Conservation (phyloP, 2,113 vertebrate genomes). For the Actinemys pallida region DNA sequence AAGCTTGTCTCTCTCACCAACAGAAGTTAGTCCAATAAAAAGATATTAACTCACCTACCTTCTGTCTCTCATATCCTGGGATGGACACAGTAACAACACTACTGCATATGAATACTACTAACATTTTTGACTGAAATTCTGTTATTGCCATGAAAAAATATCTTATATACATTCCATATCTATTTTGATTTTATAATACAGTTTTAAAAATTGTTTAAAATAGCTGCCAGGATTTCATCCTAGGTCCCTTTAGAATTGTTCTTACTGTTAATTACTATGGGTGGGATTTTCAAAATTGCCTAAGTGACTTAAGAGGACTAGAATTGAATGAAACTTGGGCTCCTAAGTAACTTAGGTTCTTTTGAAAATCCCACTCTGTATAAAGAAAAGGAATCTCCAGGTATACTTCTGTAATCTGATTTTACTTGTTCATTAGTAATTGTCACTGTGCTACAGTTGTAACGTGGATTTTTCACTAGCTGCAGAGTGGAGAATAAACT, state of each 20-base stretch:
- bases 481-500: conserved; percentile 29
- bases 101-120: background rate
- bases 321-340: background rate
- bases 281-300: background rate
- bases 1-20: background rate
- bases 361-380: background rate
- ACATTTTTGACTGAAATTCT: background rate
- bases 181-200: background rate
- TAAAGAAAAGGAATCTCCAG: background rate
- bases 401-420: background rate
- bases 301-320: background rate
- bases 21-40: background rate
- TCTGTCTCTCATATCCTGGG: background rate
- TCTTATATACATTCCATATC: background rate
- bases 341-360: background rate
- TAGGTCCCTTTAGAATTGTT: background rate
- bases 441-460: conserved; percentile 8
- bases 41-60: background rate
- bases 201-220: background rate
- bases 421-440: background rate
- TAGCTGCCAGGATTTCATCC: background rate
- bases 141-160: background rate
- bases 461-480: background rate
- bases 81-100: background rate
- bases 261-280: background rate